Percentiles rank a stretch among this genome's conserved stretches.
Conservation (phyloP, 2,888 invertebrate genomes). For the Trichopria drosophilae region DNA sequence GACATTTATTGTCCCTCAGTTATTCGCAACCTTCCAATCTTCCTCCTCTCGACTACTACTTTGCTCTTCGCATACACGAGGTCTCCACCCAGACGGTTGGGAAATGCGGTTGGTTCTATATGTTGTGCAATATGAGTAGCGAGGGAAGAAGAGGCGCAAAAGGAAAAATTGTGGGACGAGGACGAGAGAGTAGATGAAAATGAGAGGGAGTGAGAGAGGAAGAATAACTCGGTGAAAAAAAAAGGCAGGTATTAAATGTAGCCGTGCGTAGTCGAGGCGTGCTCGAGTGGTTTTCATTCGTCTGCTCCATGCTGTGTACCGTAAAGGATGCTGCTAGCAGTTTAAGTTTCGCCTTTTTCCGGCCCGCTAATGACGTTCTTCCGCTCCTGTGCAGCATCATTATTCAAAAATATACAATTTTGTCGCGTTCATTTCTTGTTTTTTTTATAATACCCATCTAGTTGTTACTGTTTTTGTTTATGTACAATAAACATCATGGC, state of each 20-base stretch:
- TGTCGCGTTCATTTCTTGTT: too few relatives aligned
- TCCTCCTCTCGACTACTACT: too few relatives aligned
- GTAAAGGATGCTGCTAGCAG: slow-evolving; percentile 5
- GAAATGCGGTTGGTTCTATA: neutral
- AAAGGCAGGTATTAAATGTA: slow-evolving; percentile 43
- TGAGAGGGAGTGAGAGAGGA: slow-evolving; percentile 7
- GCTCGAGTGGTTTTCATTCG: slow-evolving; percentile 47
- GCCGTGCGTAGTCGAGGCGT: slow-evolving; percentile 40
- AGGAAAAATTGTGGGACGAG: too few relatives aligned
- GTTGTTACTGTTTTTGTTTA: too few relatives aligned
- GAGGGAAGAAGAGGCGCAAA: too few relatives aligned
- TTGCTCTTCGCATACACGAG: neutral
- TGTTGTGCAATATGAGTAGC: slow-evolving; percentile 6
- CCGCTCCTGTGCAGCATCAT: neutral
- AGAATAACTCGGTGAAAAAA: slow-evolving; percentile 21
- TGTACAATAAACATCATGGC: too few relatives aligned
- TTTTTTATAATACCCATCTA: too few relatives aligned
- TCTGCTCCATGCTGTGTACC: slow-evolving; percentile 15
- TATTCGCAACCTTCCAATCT: too few relatives aligned
- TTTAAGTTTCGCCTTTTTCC: slow-evolving; percentile 19
- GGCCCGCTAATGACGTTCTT: slow-evolving; percentile 22
- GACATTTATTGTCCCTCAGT: too few relatives aligned
- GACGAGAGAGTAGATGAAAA: too few relatives aligned
- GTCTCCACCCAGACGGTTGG: neutral
- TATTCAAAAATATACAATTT: too few relatives aligned